Evolutionary conservation across 2,888 invertebrate species (phyloP).

Genomic region (Ochropacha duplaris): DNA sequence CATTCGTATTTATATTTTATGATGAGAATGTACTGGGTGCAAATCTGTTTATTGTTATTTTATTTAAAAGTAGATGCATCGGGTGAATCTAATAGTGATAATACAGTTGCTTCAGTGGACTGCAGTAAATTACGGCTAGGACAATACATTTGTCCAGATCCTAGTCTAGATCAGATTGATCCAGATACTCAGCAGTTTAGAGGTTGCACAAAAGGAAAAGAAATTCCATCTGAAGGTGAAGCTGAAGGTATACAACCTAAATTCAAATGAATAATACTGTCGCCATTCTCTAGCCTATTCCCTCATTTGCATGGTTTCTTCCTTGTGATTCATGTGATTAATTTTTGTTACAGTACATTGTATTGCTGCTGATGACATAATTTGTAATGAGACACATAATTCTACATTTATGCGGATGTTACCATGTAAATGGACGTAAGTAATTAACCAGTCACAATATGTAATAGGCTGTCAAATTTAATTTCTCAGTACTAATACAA

Average conservation of each 20-base stretch:
- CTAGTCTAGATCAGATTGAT: conserved; percentile 89
- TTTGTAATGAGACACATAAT: conserved; percentile 90
- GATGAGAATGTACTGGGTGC: conserved; percentile 16
- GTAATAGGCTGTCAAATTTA: too few species aligned
- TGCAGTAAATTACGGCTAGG: conserved; percentile 89
- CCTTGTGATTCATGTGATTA: background rate
- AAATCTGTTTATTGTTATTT: conserved; percentile 38
- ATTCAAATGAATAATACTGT: background rate
- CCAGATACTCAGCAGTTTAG: conserved; percentile 93
- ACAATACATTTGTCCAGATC: conserved; percentile 92
- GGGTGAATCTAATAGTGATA: conserved; percentile 58
- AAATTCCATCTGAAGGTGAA: conserved; percentile 85
- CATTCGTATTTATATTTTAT: conserved; percentile 9
- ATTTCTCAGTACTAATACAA: too few species aligned
- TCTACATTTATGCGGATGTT: conserved; percentile 91
- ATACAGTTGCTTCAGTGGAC: conserved; percentile 72
- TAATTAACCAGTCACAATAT: conserved; percentile 37
- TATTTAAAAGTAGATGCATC: conserved; percentile 44
- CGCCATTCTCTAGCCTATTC: too few species aligned
- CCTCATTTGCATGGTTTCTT: background rate
- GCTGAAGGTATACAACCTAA: conserved; percentile 85
- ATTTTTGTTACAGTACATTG: conserved; percentile 86
- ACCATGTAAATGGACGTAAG: conserved; percentile 98
- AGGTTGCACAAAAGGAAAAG: conserved; percentile 86
- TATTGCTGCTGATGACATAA: conserved; percentile 91